phyloP scores from a whole-genome alignment of 2,113 vertebrate species.

The Globicephala melas region DNA sequence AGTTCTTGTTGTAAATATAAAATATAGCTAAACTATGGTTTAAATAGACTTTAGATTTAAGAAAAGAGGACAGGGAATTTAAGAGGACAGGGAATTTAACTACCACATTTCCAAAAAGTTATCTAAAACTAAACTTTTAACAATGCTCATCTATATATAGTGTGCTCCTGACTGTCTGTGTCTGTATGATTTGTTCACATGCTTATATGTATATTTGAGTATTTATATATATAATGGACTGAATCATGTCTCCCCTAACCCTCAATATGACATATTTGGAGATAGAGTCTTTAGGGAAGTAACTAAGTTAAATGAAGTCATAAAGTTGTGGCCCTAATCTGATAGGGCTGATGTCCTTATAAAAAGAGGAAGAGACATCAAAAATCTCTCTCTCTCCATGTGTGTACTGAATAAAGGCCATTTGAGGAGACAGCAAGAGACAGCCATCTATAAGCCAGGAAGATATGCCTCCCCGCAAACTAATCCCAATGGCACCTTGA shows the following conservation, averaged over 20 bases:
- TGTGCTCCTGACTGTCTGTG: background rate
- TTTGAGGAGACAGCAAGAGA: background rate
- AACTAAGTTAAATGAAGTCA: background rate
- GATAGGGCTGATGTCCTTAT: background rate
- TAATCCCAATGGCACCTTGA: background rate
- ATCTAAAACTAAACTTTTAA: background rate
- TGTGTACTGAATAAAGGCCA: background rate
- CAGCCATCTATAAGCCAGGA: background rate
- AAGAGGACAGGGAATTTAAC: background rate
- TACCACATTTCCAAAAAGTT: background rate
- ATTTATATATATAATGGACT: background rate
- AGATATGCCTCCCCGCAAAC: background rate
- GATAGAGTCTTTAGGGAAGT: background rate
- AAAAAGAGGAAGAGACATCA: background rate
- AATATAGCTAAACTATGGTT: background rate
- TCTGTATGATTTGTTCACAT: background rate
- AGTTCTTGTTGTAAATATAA: background rate
- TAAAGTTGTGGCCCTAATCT: background rate
- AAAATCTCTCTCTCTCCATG: background rate
- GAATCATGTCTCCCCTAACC: background rate
- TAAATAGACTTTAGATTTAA: background rate
- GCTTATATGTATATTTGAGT: background rate
- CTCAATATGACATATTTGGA: background rate
- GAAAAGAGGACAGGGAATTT: background rate
- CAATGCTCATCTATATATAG: background rate